These are phyloP conservation scores for Dicerorhinus sumatrensis DNA, from an alignment of 2,113 vertebrate species.

Conservation along the genomic window DNA sequence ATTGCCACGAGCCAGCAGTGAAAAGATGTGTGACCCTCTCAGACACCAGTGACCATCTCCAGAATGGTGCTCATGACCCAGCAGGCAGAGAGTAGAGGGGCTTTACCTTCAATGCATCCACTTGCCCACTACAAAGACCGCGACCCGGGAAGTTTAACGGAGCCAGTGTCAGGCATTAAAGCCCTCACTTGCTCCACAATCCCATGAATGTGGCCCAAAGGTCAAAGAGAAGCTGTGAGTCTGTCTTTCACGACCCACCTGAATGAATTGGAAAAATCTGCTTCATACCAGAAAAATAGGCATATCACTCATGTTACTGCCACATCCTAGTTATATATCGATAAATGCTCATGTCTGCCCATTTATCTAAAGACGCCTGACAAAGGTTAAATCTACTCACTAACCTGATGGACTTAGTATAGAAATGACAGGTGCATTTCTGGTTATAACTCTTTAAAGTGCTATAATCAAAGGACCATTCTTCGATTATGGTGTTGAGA, in stretches of 20 bases:
- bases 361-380: conserved; percentile 82
- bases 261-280: conserved; percentile 82
- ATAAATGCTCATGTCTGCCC: conserved; percentile 77
- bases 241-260: conserved; percentile 73
- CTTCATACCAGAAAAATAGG: conserved; percentile 75
- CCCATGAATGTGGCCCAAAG: conserved; percentile 65
- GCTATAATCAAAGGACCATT: not conserved
- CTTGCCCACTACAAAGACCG: not conserved
- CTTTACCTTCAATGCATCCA: conserved; percentile 67
- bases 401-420: conserved; percentile 75
- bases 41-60: not conserved
- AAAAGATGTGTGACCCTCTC: conserved; percentile 68
- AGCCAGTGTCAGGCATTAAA: conserved; percentile 75
- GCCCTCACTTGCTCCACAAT: conserved; percentile 49
- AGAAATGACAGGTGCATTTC: conserved; percentile 81
- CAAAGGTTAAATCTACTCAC: conserved; percentile 78
- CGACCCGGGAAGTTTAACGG: conserved; percentile 38
- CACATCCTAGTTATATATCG: conserved; percentile 70
- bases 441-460: conserved; percentile 55
- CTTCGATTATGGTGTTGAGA: not conserved
- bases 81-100: conserved; percentile 50
- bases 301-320: conserved; percentile 75
- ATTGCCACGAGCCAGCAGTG: conserved; percentile 69
- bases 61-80: conserved; percentile 53
- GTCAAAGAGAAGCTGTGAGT: conserved; percentile 80